Percentiles rank a stretch among this genome's conserved stretches.
phyloP scores from a whole-genome alignment of 2,888 invertebrate species.

The Megamerina dolium region DNA sequence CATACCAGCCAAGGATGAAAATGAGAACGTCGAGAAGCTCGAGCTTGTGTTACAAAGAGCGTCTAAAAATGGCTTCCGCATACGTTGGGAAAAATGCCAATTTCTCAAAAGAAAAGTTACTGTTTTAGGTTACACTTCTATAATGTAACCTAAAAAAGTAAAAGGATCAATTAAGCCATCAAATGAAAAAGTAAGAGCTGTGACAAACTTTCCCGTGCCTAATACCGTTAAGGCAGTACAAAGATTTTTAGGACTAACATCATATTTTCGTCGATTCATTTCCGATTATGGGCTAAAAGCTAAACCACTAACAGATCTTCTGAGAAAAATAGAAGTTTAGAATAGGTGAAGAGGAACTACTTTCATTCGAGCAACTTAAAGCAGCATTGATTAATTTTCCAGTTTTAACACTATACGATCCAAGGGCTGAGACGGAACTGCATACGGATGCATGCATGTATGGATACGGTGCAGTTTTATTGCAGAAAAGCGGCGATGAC shows the following conservation, averaged over 20 bases:
- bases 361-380: conserved; percentile 17
- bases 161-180: too few relatives aligned
- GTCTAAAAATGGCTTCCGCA: too few relatives aligned
- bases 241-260: conserved; percentile 17
- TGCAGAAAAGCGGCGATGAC: conserved; percentile 16
- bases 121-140: conserved; percentile 19
- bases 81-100: conserved; percentile 19
- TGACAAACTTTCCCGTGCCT: conserved; percentile 12
- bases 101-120: conserved; percentile 13
- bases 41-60: too few relatives aligned
- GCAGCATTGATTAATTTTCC: conserved; percentile 9
- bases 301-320: conserved; percentile 14
- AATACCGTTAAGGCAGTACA: conserved; percentile 10
- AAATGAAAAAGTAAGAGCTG: not conserved
- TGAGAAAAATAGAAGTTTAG: conserved; percentile 19
- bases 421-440: conserved; percentile 1
- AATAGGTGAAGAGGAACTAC: conserved; percentile 13
- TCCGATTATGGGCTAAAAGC: conserved; percentile 10
- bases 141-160: too few relatives aligned
- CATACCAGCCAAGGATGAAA: conserved; percentile 10
- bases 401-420: conserved; percentile 15
- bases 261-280: conserved; percentile 16
- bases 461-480: not conserved
- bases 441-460: conserved; percentile 4
- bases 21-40: too few relatives aligned